phyloP scores from a whole-genome alignment of 2,888 invertebrate species.

The Trilocha varians region DNA sequence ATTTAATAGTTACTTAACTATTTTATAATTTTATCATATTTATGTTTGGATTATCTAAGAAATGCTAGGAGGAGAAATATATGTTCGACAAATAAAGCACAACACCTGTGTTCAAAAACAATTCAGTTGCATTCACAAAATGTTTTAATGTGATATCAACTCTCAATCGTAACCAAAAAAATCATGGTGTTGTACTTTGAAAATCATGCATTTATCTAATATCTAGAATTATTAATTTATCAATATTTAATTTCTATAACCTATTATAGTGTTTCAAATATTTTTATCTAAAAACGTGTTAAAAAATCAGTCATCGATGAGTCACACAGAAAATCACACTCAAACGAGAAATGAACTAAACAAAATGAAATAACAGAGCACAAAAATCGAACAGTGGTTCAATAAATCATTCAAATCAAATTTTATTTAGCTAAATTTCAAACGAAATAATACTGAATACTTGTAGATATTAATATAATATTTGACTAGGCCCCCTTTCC shows the following conservation, averaged over 20 bases:
- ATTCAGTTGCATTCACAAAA: constrained; percentile 3
- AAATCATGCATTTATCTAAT: not conserved
- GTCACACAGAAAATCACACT: constrained; percentile 1
- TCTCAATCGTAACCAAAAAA: not conserved
- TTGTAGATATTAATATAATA: too few relatives aligned
- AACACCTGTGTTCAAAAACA: not conserved
- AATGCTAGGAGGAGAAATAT: constrained; percentile 1
- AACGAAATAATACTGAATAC: too few relatives aligned
- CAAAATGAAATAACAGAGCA: not conserved
- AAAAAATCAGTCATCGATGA: not conserved
- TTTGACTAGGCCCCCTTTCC: not conserved
- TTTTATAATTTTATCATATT: constrained; percentile 7
- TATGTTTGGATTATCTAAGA: constrained; percentile 5
- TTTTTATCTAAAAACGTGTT: not conserved
- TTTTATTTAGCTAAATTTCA: too few relatives aligned
- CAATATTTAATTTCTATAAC: not conserved
- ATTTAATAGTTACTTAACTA: constrained; percentile 10
- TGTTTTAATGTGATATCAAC: too few relatives aligned
- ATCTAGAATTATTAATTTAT: not conserved
- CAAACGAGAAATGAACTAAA: not conserved
- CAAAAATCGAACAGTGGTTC: not conserved
- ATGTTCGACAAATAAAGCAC: not conserved
- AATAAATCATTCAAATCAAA: not conserved
- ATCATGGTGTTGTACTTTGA: not conserved
- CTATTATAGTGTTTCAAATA: not conserved